Conservation (phyloP, 2,113 vertebrate genomes). For the Lophotis ruficrista region DNA sequence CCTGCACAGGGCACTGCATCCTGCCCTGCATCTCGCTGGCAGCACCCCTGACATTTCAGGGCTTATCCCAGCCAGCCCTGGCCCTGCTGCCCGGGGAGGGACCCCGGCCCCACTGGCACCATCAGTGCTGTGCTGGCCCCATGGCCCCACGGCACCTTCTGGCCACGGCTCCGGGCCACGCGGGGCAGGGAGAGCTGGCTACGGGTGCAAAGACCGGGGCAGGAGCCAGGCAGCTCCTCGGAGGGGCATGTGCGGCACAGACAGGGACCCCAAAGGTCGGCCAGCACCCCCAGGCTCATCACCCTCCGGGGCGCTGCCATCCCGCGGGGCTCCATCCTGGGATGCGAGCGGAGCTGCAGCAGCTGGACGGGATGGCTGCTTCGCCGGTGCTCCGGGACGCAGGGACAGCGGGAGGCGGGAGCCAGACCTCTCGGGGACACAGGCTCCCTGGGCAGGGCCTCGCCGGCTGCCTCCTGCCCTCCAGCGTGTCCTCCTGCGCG, state of each 20-base stretch:
- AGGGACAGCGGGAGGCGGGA: neutral
- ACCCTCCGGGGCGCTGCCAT: neutral
- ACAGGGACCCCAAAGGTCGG: neutral
- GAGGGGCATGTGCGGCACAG: neutral
- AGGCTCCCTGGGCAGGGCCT: neutral
- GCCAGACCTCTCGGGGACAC: neutral
- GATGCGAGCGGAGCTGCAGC: neutral
- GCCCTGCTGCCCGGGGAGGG: neutral
- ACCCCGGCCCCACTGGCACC: neutral
- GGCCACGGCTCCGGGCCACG: accelerated
- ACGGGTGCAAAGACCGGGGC: accelerated
- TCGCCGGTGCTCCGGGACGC: accelerated
- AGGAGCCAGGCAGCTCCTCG: neutral
- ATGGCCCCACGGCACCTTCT: too few species aligned
- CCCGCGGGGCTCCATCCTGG: neutral
- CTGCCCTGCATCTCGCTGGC: neutral
- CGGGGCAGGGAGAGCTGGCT: accelerated
- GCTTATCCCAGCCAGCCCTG: neutral
- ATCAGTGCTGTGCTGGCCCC: neutral
- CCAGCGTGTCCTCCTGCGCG: accelerated
- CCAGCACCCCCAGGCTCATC: accelerated
- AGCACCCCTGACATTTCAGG: neutral
- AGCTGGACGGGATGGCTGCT: neutral
- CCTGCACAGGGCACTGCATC: neutral
- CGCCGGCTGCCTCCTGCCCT: neutral